Conservation (phyloP, 2,888 invertebrate genomes). For the Punctoribates punctum region DNA sequence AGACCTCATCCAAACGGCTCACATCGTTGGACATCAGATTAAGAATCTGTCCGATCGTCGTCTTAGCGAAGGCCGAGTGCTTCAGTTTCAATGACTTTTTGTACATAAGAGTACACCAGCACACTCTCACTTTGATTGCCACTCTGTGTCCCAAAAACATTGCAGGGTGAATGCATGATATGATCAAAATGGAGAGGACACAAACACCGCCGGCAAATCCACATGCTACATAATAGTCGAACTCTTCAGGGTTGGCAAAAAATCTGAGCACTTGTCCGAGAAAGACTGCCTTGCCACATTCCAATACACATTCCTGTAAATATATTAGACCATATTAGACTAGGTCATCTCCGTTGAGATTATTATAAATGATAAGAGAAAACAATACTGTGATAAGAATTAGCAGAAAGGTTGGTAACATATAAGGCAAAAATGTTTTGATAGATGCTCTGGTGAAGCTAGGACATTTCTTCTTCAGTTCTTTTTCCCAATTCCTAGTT, state of each 20-base stretch:
- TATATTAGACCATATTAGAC: neutral
- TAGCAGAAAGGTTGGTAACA: constrained; percentile 7
- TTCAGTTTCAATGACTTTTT: constrained; percentile 64
- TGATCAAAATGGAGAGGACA: constrained; percentile 70
- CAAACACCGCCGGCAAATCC: constrained; percentile 69
- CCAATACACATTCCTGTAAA: constrained; percentile 48
- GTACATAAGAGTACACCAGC: constrained; percentile 76
- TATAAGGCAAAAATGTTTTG: constrained; percentile 42
- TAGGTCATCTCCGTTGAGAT: neutral
- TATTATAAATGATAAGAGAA: neutral
- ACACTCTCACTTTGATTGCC: constrained; percentile 71
- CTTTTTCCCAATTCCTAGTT: constrained; percentile 48
- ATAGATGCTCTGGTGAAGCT: constrained; percentile 46
- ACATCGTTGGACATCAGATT: constrained; percentile 93
- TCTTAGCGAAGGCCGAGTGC: constrained; percentile 75
- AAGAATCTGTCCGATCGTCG: constrained; percentile 84
- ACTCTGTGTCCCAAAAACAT: constrained; percentile 76
- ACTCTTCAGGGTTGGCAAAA: constrained; percentile 29
- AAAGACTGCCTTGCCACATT: constrained; percentile 55
- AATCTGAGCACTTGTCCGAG: constrained; percentile 38
- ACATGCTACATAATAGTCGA: constrained; percentile 54
- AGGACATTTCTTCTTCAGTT: constrained; percentile 45
- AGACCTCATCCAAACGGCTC: constrained; percentile 71
- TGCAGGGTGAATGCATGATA: constrained; percentile 79
- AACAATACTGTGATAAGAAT: neutral